Percentiles rank a stretch among this genome's conserved stretches.
These are phyloP conservation scores for Tigriopus californicus DNA, from an alignment of 2,888 invertebrate species.

Conservation along the genomic window DNA sequence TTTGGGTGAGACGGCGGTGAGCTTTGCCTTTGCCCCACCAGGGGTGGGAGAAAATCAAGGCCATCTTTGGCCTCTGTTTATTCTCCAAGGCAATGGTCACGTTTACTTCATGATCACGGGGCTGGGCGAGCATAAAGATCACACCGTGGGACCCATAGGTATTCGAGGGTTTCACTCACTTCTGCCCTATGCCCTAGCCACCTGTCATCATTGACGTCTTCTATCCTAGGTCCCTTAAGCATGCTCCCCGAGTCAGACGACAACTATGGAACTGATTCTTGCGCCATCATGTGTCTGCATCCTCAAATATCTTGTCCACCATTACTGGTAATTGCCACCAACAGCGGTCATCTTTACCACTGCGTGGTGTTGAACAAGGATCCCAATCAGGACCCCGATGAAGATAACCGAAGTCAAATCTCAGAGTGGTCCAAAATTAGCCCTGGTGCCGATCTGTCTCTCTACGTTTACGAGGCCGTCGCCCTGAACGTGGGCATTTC, in stretches of 20 bases:
- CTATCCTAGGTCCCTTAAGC: neutral
- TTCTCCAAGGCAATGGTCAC: neutral
- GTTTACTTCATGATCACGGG: neutral
- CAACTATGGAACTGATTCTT: neutral
- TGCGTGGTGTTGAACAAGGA: neutral
- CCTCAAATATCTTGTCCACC: slow-evolving; percentile 7
- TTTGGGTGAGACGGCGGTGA: slow-evolving; percentile 1
- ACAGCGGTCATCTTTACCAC: neutral
- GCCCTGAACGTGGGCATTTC: neutral
- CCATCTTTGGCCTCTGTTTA: slow-evolving; percentile 3
- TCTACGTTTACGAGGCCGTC: neutral
- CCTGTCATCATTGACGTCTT: too few relatives aligned
- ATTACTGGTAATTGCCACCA: neutral
- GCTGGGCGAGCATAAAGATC: neutral
- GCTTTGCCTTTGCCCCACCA: slow-evolving; percentile 9
- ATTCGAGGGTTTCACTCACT: too few relatives aligned
- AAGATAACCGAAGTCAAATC: neutral
- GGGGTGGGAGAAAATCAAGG: neutral
- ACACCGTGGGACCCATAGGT: neutral
- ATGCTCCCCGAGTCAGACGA: neutral
- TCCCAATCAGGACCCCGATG: neutral
- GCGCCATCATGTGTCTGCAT: slow-evolving; percentile 1
- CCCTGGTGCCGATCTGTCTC: neutral
- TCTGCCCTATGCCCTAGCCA: too few relatives aligned
- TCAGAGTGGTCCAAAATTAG: slow-evolving; percentile 5